These are phyloP conservation scores for Acanthochromis polyacanthus DNA, from an alignment of 2,113 vertebrate genomes.

Conservation along the genomic window DNA sequence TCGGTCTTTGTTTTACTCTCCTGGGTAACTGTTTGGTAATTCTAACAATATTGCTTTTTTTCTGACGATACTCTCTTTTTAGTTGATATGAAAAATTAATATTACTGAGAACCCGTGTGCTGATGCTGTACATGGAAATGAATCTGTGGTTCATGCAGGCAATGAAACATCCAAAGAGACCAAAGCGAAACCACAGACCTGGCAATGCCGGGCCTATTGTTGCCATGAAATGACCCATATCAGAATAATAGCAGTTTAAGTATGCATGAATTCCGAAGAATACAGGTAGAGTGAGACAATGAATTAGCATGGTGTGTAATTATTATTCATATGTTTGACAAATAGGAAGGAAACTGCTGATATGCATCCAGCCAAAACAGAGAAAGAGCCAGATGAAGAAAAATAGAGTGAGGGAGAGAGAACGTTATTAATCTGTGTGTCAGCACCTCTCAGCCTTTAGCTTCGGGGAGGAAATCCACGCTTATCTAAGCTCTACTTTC, in stretches of 20 bases:
- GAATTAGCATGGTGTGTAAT: constrained; percentile 73
- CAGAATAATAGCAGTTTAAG: constrained; percentile 76
- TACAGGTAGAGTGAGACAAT: constrained; percentile 68
- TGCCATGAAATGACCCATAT: constrained; percentile 76
- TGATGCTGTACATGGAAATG: constrained; percentile 35
- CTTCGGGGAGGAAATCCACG: constrained; percentile 39
- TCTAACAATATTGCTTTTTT: neutral
- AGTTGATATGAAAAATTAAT: constrained; percentile 30
- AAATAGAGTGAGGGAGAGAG: constrained; percentile 12
- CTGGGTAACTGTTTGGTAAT: neutral
- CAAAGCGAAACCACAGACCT: constrained; percentile 48
- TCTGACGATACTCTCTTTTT: neutral
- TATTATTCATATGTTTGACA: constrained; percentile 80
- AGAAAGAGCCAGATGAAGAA: constrained; percentile 9
- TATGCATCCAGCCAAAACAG: constrained; percentile 56
- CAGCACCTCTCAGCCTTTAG: constrained; percentile 52
- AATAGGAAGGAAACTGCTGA: constrained; percentile 61
- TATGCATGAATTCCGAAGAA: constrained; percentile 75
- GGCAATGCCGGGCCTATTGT: constrained; percentile 64
- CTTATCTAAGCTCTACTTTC: constrained; percentile 62
- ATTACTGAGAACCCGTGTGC: constrained; percentile 38
- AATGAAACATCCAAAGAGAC: constrained; percentile 44
- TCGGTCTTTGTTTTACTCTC: neutral
- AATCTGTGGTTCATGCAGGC: constrained; percentile 39
- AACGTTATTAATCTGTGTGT: constrained; percentile 69